A percentile compares a stretch with the other conserved stretches of the same genome.
phyloP scores from a whole-genome alignment of 2,113 vertebrate genomes.

The Gobiocypris rarus region DNA sequence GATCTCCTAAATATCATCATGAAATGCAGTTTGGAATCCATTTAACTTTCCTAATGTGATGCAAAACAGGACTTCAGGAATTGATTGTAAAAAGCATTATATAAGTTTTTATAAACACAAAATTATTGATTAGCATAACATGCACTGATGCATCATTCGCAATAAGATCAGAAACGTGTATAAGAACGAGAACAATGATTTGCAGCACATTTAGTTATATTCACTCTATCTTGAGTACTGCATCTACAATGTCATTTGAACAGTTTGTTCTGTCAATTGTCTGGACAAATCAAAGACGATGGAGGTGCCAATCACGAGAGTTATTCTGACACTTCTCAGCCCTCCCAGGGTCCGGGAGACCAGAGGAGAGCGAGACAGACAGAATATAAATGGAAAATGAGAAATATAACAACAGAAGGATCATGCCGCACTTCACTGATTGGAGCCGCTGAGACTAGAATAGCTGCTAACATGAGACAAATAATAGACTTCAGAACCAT shows the following conservation, averaged over 20 bases:
- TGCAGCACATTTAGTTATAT: not conserved
- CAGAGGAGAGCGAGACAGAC: not conserved
- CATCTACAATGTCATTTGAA: not conserved
- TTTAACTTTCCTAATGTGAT: not conserved
- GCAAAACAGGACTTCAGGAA: not conserved
- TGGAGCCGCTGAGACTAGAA: not conserved
- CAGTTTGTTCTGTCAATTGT: slow-evolving; percentile 1
- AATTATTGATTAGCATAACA: not conserved
- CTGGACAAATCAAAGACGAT: not conserved
- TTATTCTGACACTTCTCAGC: slow-evolving; percentile 12
- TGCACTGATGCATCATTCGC: not conserved
- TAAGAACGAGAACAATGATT: not conserved
- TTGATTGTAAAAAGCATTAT: not conserved
- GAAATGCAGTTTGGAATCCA: not conserved
- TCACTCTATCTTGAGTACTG: not conserved
- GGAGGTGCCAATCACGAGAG: slow-evolving; percentile 6
- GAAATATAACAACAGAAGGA: not conserved
- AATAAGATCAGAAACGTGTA: not conserved
- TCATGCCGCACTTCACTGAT: not conserved
- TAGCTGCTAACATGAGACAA: not conserved
- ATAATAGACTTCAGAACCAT: not conserved
- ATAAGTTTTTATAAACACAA: no score
- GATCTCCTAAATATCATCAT: not conserved
- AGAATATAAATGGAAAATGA: slow-evolving; percentile 7
- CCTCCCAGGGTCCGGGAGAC: not conserved